Evolutionary conservation across 2,113 vertebrate species (phyloP).

Genomic region (Sceloporus undulatus): DNA sequence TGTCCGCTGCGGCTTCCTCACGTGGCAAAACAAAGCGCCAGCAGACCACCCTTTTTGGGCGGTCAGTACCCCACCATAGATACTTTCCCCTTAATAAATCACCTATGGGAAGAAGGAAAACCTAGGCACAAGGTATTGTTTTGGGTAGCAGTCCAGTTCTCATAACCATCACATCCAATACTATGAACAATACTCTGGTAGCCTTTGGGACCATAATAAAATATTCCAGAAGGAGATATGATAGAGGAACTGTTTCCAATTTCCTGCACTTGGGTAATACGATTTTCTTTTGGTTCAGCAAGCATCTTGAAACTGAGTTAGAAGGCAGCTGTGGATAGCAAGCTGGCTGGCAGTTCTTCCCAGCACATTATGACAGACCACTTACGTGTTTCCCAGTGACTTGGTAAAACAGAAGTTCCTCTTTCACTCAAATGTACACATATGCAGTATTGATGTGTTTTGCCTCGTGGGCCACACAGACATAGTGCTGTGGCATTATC

Average conservation of each 20-base stretch:
- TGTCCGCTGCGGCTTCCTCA: too few species aligned
- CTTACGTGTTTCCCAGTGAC: constrained; percentile 16
- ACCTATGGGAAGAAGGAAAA: background rate
- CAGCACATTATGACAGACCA: constrained; percentile 29
- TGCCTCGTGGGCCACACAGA: constrained; percentile 60
- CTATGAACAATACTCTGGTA: background rate
- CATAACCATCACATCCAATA: background rate
- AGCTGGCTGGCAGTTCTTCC: fast-evolving
- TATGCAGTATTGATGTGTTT: constrained; percentile 59
- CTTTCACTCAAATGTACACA: constrained; percentile 57
- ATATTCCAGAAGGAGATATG: background rate
- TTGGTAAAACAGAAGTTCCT: constrained; percentile 49
- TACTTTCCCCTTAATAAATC: background rate
- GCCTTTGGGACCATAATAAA: background rate
- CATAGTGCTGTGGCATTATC: constrained; percentile 73
- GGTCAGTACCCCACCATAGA: too few species aligned
- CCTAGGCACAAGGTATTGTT: background rate
- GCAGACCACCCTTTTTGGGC: too few species aligned
- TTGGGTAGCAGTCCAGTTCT: background rate
- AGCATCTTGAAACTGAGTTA: background rate
- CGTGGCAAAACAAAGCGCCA: too few species aligned
- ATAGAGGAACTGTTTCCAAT: background rate
- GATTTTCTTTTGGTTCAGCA: background rate
- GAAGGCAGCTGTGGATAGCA: background rate
- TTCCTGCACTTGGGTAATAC: background rate